A percentile compares a stretch with the other conserved stretches of the same genome.
phyloP scores from a whole-genome alignment of 2,797 vertebrate genomes.

The Hapalemur alaotrensis region DNA sequence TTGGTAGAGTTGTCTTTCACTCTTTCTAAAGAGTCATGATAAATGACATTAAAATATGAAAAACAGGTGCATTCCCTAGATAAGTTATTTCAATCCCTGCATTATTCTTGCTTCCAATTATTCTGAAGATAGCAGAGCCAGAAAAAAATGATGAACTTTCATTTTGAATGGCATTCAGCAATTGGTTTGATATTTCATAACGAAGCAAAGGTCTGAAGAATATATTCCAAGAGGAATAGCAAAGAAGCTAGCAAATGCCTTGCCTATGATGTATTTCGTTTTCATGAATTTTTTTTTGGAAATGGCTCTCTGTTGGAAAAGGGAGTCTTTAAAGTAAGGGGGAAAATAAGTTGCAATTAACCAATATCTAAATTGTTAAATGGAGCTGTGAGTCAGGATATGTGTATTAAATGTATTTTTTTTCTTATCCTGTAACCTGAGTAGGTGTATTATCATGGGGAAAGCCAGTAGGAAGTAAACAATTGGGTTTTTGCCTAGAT shows the following conservation, averaged over 20 bases:
- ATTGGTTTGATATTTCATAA: slow-evolving; percentile 56
- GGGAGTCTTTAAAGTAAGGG: neutral
- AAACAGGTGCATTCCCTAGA: slow-evolving; percentile 24
- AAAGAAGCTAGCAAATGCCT: slow-evolving; percentile 12
- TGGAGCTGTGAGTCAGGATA: neutral
- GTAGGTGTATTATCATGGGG: neutral
- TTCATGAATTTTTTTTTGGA: neutral
- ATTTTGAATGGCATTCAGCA: slow-evolving; percentile 22
- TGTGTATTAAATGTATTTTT: neutral
- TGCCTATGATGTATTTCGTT: neutral
- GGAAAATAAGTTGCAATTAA: neutral
- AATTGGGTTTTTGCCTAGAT: neutral
- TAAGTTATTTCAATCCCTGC: slow-evolving; percentile 47
- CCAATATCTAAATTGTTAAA: neutral
- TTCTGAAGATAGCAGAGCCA: slow-evolving; percentile 46
- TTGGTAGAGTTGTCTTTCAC: slow-evolving; percentile 16
- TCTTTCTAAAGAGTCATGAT: slow-evolving; percentile 25
- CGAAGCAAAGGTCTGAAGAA: slow-evolving; percentile 37
- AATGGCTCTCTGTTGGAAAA: neutral
- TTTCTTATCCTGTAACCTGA: neutral
- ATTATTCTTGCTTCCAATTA: slow-evolving; percentile 48
- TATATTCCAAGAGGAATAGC: neutral
- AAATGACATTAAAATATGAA: slow-evolving; percentile 51
- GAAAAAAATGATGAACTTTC: slow-evolving; percentile 37
- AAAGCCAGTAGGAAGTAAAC: neutral